Percentiles rank a stretch among this genome's conserved stretches.
These are phyloP conservation scores for Notolepis coatsorum DNA, from an alignment of 2,797 vertebrate species.

Conservation along the genomic window DNA sequence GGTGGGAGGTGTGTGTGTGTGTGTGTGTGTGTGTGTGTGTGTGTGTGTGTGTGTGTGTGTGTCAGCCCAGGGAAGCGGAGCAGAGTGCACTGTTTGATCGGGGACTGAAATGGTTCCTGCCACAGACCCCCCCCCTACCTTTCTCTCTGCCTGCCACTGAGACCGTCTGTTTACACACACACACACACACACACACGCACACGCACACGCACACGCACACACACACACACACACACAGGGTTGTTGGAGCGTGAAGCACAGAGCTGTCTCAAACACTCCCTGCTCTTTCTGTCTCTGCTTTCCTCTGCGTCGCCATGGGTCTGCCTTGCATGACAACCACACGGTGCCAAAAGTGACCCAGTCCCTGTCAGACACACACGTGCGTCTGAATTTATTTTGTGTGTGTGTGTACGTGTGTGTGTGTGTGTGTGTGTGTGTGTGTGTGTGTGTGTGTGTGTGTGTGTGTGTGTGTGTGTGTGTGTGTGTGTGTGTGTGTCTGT, in stretches of 20 bases:
- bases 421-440: constrained; percentile 12
- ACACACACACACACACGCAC: constrained; percentile 24
- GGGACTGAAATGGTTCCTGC: constrained; percentile 31
- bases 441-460: constrained; percentile 71
- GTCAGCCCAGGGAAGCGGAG: no score
- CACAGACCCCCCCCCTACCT: constrained; percentile 32
- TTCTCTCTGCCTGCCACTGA: constrained; percentile 47
- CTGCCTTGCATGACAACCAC: constrained; percentile 61
- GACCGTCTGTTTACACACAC: constrained; percentile 63
- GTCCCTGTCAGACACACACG: constrained; percentile 38
- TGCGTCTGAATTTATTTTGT: constrained; percentile 4
- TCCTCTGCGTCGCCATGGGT: constrained; percentile 32
- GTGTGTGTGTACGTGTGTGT: no score
- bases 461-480: no score
- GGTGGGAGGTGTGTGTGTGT: constrained; percentile 33
- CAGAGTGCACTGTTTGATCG: constrained; percentile 24
- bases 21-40: background rate
- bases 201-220: constrained; percentile 15
- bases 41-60: constrained; percentile 24
- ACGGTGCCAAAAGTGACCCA: constrained; percentile 47
- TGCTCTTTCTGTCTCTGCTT: constrained; percentile 27
- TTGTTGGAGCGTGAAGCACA: constrained; percentile 56
- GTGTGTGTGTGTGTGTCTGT: no score
- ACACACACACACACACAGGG: background rate
- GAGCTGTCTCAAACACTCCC: constrained; percentile 56